Evolutionary conservation across 2,797 vertebrate genomes (phyloP).

Genomic region (Avahi laniger): DNA sequence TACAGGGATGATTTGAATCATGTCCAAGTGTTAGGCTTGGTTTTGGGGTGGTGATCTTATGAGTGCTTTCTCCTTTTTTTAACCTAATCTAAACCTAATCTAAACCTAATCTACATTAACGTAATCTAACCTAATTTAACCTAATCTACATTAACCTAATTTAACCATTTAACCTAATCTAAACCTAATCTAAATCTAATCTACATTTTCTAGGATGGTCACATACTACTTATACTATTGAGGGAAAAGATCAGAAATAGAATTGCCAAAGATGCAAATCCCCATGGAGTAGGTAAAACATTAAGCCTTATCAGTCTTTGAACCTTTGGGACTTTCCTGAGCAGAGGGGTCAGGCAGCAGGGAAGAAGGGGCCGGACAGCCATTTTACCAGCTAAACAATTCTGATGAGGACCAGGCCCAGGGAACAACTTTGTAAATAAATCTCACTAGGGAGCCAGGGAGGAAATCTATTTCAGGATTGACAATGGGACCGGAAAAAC

Average conservation of each 20-base stretch:
- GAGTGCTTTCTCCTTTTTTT: background rate
- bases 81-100: too few species aligned
- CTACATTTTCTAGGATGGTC: constrained; percentile 43
- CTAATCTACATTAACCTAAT: too few species aligned
- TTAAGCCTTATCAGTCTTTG: constrained; percentile 53
- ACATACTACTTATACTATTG: background rate
- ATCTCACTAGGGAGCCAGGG: constrained; percentile 58
- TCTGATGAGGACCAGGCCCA: constrained; percentile 47
- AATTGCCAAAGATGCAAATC: constrained; percentile 51
- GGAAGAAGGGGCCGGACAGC: background rate
- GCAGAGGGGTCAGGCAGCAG: background rate
- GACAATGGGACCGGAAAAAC: constrained; percentile 74
- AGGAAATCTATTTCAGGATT: constrained; percentile 78
- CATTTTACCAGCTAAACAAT: constrained; percentile 66
- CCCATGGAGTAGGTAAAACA: background rate
- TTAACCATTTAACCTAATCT: too few species aligned
- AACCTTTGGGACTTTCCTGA: constrained; percentile 53
- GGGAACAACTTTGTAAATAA: constrained; percentile 70
- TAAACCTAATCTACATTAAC: too few species aligned
- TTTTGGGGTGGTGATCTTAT: constrained; percentile 11
- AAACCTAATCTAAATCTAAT: too few species aligned
- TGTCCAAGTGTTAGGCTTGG: background rate
- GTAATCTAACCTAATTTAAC: too few species aligned
- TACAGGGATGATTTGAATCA: background rate
- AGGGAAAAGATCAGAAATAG: background rate